Base-by-base conservation (phyloP, 2,797 vertebrate genomes). In the Alfaro cultratus region DNA sequence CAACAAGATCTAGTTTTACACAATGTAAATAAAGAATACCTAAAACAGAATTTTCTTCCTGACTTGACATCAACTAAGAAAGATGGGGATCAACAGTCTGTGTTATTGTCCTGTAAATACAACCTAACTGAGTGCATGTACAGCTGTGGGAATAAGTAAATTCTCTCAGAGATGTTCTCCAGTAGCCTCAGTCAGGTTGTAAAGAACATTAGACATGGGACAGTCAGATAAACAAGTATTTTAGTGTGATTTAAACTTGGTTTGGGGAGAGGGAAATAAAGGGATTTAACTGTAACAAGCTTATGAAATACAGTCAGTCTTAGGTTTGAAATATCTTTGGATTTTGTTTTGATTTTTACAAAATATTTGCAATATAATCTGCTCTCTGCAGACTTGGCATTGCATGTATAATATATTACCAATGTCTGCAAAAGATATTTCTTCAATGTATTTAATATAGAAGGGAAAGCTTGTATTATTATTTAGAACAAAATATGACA, bases 51-150 rank as follows among this genome's bases (percentile, higher is more conserved):
- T 55, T 41, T 47, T 46, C 7, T 70, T 15, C 21, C 31, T 60
- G 4, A 31, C 34, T 43, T n/a, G 23, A 43, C 10, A n/a, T 70
- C 23, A 62, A 34, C 34, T 43, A 51, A 94, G 93, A 96, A 95
- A 96, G 97, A 96, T 95, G 96, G 93, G 94, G 94, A 95, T 96
- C 94, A 92, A 93, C 92, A 94, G 94, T 95, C 90, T 91, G 92
- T 93, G 95, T 97, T 96, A 96, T 97, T 97, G 96, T 95, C 92
- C 94, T 93, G 94, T 79, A 64, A 78, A 84, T 86, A 90, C 73
- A 84, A 85, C 68, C 82, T 71, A 15, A 75, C 88, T 84, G 60
- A 81, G 84, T 82, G 73, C 16, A 62, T 76, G 1, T 46, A 15
- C 45, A 76, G 80, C 89, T 86, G 84, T 71, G 36, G 77, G 60